Percentiles rank a stretch among this genome's conserved stretches.
phyloP scores from a whole-genome alignment of 2,797 vertebrate genomes.

The Chelidonichthys spinosus region DNA sequence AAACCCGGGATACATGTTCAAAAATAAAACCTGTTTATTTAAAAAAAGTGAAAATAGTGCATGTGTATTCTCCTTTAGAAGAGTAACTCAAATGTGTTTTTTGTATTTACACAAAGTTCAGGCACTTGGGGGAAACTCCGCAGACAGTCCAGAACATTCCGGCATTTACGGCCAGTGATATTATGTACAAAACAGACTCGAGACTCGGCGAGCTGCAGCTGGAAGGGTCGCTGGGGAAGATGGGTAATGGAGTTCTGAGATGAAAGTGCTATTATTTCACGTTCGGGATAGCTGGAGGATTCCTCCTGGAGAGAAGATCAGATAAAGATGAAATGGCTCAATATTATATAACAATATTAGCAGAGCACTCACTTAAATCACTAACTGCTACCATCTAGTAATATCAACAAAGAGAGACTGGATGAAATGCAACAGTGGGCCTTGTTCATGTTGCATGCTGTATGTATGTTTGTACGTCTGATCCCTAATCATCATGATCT shows the following conservation, averaged over 20 bases:
- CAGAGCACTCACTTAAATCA: background rate
- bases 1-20: constrained; percentile 19
- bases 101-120: constrained; percentile 68
- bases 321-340: constrained; percentile 17
- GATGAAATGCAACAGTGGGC: background rate
- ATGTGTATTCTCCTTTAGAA: constrained; percentile 36
- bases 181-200: constrained; percentile 74
- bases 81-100: constrained; percentile 23
- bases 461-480: background rate
- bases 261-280: constrained; percentile 54
- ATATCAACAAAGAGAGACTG: background rate
- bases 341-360: background rate
- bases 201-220: constrained; percentile 48
- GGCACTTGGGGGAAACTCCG: constrained; percentile 42
- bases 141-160: constrained; percentile 62
- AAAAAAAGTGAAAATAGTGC: constrained; percentile 54
- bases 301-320: constrained; percentile 78
- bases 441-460: background rate
- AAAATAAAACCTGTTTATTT: constrained; percentile 73
- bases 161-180: constrained; percentile 57
- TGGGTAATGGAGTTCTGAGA: constrained; percentile 58
- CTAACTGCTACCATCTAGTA: background rate
- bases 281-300: constrained; percentile 77
- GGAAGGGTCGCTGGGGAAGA: constrained; percentile 36
- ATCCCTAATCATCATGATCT: background rate